Evolutionary conservation across 1,140 invertebrate genomes (phyloP).

Genomic region (Acromyrmex heyeri): DNA sequence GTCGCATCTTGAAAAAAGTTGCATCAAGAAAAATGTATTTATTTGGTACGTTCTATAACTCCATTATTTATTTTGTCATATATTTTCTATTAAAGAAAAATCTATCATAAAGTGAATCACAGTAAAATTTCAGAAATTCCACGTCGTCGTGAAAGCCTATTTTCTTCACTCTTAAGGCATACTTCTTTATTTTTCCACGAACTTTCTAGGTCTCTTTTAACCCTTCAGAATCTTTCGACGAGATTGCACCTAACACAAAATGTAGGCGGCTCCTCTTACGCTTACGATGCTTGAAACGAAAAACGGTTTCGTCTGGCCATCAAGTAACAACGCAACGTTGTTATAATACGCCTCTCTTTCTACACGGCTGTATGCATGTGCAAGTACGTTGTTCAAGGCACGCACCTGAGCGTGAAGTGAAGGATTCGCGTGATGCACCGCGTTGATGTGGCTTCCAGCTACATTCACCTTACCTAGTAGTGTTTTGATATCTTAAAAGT

Average conservation of each 20-base stretch:
- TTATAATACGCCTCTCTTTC: constrained; percentile 35
- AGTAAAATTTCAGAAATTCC: not conserved
- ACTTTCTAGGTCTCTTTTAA: not conserved
- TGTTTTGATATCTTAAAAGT: constrained; percentile 25
- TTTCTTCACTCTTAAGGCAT: not conserved
- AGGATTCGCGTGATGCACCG: constrained; percentile 73
- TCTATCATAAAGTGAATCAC: not conserved
- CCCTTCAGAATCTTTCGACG: not conserved
- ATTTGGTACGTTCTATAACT: not conserved
- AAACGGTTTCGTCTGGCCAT: constrained; percentile 63
- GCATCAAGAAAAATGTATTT: not conserved
- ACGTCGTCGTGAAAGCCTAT: not conserved
- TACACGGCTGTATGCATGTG: not conserved
- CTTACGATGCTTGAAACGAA: constrained; percentile 64
- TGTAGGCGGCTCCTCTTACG: constrained; percentile 64
- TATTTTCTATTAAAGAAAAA: not conserved
- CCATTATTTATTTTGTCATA: not conserved
- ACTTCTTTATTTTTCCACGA: constrained; percentile 1
- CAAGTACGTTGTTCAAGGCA: constrained; percentile 66
- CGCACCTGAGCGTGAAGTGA: constrained; percentile 78
- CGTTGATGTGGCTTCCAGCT: constrained; percentile 72
- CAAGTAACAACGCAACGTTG: constrained; percentile 59
- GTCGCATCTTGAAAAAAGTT: not conserved
- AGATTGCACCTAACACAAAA: constrained; percentile 17
- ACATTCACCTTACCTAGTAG: constrained; percentile 29